A percentile compares a stretch with the other conserved stretches of the same genome.
Conservation (phyloP, 2,888 invertebrate genomes). For the Scaptodrosophila latifasciaeformis region DNA sequence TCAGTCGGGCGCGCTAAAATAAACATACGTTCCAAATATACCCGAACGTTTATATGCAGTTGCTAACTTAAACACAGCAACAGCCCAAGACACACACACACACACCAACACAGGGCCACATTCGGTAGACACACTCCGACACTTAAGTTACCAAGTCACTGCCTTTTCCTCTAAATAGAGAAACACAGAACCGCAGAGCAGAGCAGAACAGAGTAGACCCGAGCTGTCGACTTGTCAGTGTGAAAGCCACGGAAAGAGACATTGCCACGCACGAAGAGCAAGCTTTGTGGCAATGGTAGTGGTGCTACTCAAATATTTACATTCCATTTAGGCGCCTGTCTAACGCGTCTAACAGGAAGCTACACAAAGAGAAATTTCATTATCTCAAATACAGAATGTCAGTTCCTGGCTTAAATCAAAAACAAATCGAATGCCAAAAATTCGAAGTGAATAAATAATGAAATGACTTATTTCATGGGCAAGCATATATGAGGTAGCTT, state of each 20-base stretch:
- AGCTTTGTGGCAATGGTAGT: too few species aligned
- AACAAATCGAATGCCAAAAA: too few species aligned
- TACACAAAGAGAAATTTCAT: too few species aligned
- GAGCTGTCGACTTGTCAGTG: constrained; percentile 10
- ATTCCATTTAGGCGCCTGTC: constrained; percentile 61
- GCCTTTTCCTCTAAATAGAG: constrained; percentile 24
- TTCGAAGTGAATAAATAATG: too few species aligned
- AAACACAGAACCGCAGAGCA: constrained; percentile 21
- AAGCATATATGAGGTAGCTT: too few species aligned
- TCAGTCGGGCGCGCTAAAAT: constrained; percentile 35
- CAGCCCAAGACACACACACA: constrained; percentile 14
- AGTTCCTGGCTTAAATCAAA: too few species aligned
- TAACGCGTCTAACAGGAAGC: constrained; percentile 33
- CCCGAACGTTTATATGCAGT: constrained; percentile 15
- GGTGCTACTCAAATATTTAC: constrained; percentile 64
- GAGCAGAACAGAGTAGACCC: constrained; percentile 24
- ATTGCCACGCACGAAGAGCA: constrained; percentile 9
- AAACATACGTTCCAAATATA: constrained; percentile 51
- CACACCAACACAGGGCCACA: not conserved
- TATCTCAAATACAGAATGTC: too few species aligned
- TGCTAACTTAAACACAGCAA: constrained; percentile 24
- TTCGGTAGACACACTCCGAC: constrained; percentile 15
- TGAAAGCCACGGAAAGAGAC: too few species aligned
- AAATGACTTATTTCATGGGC: too few species aligned
- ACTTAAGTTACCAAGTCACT: constrained; percentile 42